A percentile compares a stretch with the other conserved stretches of the same genome.
Conservation (phyloP, 2,888 invertebrate genomes). For the Harpagoxenus sublaevis region DNA sequence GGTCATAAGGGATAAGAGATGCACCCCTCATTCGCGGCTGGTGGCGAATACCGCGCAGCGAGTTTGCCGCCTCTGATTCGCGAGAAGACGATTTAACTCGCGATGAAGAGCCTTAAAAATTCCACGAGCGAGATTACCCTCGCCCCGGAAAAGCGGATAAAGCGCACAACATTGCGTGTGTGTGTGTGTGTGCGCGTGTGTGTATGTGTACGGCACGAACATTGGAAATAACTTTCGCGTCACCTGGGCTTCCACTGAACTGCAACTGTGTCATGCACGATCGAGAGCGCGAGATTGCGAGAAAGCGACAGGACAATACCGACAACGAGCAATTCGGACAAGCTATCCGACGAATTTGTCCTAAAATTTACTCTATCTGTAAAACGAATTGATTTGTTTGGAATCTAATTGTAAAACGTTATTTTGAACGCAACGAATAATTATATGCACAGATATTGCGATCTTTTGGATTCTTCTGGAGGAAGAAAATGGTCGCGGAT, state of each 20-base stretch:
- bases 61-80: constrained; percentile 31
- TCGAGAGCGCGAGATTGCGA: background rate
- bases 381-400: background rate
- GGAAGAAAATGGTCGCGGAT: background rate
- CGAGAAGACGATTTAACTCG: constrained; percentile 27
- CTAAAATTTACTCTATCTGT: background rate
- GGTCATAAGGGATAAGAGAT: constrained; percentile 40
- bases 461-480: background rate
- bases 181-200: no score
- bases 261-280: constrained; percentile 8
- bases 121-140: constrained; percentile 25
- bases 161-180: background rate
- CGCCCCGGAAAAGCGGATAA: constrained; percentile 13
- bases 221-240: constrained; percentile 14
- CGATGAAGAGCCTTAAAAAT: constrained; percentile 42
- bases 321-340: background rate
- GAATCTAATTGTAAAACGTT: background rate
- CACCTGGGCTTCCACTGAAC: constrained; percentile 18
- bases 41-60: background rate
- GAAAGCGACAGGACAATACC: background rate
- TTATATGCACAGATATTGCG: background rate
- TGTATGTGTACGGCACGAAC: background rate
- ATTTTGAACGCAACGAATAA: background rate
- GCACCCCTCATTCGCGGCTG: no score
- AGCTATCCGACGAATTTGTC: background rate